These are phyloP conservation scores for Pelobates fuscus DNA, from an alignment of 2,113 vertebrate genomes.

Conservation along the genomic window DNA sequence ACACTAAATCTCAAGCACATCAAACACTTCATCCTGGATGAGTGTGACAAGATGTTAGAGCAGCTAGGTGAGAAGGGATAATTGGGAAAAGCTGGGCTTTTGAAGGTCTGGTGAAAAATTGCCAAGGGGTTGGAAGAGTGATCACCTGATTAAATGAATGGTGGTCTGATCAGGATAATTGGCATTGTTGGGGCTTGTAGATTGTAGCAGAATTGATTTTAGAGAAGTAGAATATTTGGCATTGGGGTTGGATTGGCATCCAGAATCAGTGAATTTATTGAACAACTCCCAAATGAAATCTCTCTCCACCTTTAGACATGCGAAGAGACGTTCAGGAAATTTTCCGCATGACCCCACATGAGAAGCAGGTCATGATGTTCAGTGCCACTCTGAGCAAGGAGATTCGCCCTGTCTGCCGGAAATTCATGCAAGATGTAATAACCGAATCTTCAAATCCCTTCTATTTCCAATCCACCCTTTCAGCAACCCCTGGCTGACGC, in stretches of 20 bases:
- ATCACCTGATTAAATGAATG: too few species aligned
- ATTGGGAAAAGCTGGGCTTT: background rate
- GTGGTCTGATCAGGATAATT: too few species aligned
- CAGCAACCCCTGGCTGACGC: slow-evolving; percentile 26
- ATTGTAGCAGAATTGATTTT: too few species aligned
- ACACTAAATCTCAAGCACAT: slow-evolving; percentile 81
- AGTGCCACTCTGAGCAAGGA: slow-evolving; percentile 84
- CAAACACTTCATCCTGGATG: slow-evolving; percentile 85
- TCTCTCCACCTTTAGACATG: slow-evolving; percentile 68
- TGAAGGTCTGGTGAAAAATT: background rate
- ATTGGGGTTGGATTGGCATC: too few species aligned
- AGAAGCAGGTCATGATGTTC: slow-evolving; percentile 89
- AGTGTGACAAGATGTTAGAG: slow-evolving; percentile 85
- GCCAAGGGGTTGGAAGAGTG: background rate
- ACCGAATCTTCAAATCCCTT: slow-evolving; percentile 52
- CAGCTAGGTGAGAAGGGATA: slow-evolving; percentile 72
- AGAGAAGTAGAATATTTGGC: too few species aligned
- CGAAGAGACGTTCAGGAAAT: slow-evolving; percentile 85
- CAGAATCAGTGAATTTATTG: too few species aligned
- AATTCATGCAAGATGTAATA: slow-evolving; percentile 89
- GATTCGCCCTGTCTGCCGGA: slow-evolving; percentile 83
- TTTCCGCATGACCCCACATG: slow-evolving; percentile 82
- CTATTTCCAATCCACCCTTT: slow-evolving; percentile 44
- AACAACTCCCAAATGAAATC: too few species aligned
- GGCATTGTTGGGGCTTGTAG: too few species aligned